Percentiles rank a stretch among this genome's conserved stretches.
Evolutionary conservation across 2,888 invertebrate genomes (phyloP).

Genomic region (Molorchus minor): DNA sequence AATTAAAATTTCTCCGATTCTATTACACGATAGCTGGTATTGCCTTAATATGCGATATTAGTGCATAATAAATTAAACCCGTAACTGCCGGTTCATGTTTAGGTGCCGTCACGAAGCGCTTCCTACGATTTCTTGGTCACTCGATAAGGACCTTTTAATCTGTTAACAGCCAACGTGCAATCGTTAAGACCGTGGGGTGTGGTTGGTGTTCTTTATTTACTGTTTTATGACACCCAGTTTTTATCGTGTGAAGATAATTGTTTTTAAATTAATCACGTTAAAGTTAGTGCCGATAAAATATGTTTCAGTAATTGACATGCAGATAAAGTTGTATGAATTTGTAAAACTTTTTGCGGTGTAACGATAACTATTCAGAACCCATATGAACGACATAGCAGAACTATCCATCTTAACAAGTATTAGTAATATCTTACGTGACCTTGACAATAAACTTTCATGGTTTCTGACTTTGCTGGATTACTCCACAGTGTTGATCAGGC

Average conservation of each 20-base stretch:
- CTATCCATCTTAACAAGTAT: too few relatives aligned
- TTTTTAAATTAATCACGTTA: too few relatives aligned
- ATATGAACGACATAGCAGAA: too few relatives aligned
- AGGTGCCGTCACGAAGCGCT: constrained; percentile 33
- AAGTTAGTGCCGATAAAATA: too few relatives aligned
- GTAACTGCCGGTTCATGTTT: constrained; percentile 44
- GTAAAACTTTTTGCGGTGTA: too few relatives aligned
- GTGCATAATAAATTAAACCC: constrained; percentile 38
- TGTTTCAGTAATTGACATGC: too few relatives aligned
- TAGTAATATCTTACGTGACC: too few relatives aligned
- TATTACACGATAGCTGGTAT: constrained; percentile 2
- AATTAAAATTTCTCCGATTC: neutral
- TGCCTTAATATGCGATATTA: constrained; percentile 17
- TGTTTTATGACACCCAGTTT: neutral
- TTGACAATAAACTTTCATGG: too few relatives aligned
- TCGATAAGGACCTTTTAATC: constrained; percentile 16
- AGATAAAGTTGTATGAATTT: too few relatives aligned
- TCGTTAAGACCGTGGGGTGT: constrained; percentile 16
- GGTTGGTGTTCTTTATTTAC: constrained; percentile 8
- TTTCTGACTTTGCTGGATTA: too few relatives aligned
- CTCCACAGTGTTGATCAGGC: too few relatives aligned
- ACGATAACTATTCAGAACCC: too few relatives aligned
- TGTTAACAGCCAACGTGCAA: constrained; percentile 15
- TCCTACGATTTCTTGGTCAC: constrained; percentile 31
- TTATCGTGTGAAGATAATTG: neutral